Evolutionary conservation across 1,140 invertebrate species (phyloP).

Genomic region (Trichonephila clavata): DNA sequence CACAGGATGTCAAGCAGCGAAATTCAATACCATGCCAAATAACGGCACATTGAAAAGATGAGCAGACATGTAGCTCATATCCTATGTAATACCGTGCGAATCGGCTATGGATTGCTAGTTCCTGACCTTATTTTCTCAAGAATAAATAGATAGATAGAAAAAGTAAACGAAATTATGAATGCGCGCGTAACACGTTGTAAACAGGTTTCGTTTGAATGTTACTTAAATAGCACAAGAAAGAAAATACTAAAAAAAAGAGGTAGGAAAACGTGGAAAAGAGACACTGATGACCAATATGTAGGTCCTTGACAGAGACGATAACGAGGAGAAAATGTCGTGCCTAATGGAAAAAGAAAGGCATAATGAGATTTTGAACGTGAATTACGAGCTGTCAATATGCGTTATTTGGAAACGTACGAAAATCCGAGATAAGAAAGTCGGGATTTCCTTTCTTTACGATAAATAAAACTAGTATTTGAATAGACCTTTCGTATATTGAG

Average conservation of each 20-base stretch:
- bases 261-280: not conserved
- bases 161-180: not conserved
- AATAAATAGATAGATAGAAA: not conserved
- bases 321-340: not conserved
- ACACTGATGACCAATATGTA: slow-evolving; percentile 5
- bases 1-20: not conserved
- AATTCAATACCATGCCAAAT: not conserved
- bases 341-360: not conserved
- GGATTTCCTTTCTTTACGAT: not conserved
- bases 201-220: slow-evolving; percentile 23
- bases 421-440: slow-evolving; percentile 2
- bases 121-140: not conserved
- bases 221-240: not conserved
- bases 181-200: not conserved
- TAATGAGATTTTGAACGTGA: not conserved
- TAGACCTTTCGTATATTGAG: not conserved
- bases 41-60: not conserved
- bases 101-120: not conserved
- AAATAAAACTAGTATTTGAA: not conserved
- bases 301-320: slow-evolving; percentile 17
- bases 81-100: not conserved
- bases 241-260: not conserved
- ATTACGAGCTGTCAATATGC: not conserved
- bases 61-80: not conserved
- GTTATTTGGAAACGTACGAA: not conserved